Base-by-base conservation (phyloP, 2,888 invertebrate species). In the Willowsia nigromaculata region DNA sequence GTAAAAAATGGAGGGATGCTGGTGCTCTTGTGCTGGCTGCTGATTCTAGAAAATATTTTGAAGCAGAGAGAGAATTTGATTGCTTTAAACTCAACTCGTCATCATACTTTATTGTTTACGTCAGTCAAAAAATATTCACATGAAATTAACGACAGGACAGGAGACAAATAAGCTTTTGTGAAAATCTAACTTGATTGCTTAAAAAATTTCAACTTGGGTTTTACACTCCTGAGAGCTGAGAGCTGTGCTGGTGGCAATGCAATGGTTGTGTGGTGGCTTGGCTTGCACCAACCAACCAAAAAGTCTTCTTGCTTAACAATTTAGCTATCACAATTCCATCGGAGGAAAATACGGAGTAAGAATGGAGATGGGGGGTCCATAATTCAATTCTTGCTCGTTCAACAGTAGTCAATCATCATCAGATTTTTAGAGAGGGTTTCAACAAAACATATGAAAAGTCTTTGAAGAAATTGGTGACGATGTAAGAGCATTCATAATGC, bases 241-340 rank as follows among this genome's bases (percentile, higher is more conserved):
- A 37, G 65, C 1, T 25, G 27, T 59, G 59, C 4, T 33, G 13
- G 37, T 81, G n/a, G n/a, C n/a, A n/a, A n/a, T n/a, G n/a, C n/a
- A n/a, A n/a, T n/a, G n/a, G n/a, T n/a, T n/a, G n/a, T n/a, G n/a
- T n/a, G n/a, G n/a, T n/a, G n/a, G n/a, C n/a, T n/a, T n/a, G n/a
- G n/a, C n/a, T n/a, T n/a, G n/a, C n/a, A n/a, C n/a, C n/a, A n/a
- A n/a, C n/a, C n/a, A n/a, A n/a, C n/a, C n/a, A n/a, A n/a, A 11
- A 22, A 37, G 62, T 25, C 15, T 40, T 40, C 62, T 59, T 81
- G 59, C 59, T 65, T 80, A 81, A 81, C 81, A 59, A 59, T 40
- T 81, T 81, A 18, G 81, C 62, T 81, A 40, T 81, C 81, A 59
- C 62, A 81, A 81, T 81, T 81, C 59, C 81, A 81, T 81, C 81